Evolutionary conservation across 2,113 vertebrate species (phyloP).

Genomic region (Sarotherodon lohbergeri): DNA sequence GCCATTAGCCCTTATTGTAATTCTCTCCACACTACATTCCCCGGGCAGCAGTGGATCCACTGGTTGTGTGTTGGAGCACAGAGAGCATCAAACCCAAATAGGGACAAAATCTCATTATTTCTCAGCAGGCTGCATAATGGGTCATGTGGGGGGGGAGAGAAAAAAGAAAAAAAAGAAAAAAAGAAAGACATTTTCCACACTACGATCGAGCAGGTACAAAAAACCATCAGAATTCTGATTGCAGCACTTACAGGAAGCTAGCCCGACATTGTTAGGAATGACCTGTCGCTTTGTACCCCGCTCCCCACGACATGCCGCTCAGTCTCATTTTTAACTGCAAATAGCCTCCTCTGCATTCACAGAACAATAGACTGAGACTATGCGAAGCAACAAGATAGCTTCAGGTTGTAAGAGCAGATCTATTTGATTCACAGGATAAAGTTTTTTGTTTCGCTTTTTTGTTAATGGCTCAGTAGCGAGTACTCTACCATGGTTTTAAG

Average conservation of each 20-base stretch:
- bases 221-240: constrained; percentile 49
- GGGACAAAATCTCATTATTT: constrained; percentile 66
- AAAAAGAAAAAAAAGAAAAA: not conserved
- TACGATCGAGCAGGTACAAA: constrained; percentile 31
- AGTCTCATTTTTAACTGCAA: constrained; percentile 38
- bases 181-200: constrained; percentile 39
- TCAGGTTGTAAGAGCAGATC: constrained; percentile 5
- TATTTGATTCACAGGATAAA: constrained; percentile 2
- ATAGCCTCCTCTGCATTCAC: constrained; percentile 25
- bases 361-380: not conserved
- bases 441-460: not conserved
- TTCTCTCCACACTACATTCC: constrained; percentile 42
- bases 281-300: constrained; percentile 30
- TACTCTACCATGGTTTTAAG: not conserved
- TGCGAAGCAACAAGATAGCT: constrained; percentile 11
- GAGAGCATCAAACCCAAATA: constrained; percentile 45
- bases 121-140: constrained; percentile 54
- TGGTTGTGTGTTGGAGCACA: constrained; percentile 36
- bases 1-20: constrained; percentile 40
- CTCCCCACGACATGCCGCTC: constrained; percentile 8
- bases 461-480: not conserved
- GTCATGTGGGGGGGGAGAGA: constrained; percentile 1
- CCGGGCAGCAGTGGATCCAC: constrained; percentile 29
- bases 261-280: constrained; percentile 22
- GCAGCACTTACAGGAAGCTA: constrained; percentile 46